phyloP scores from a whole-genome alignment of 2,797 vertebrate genomes.

The Sebastolobus alascanus region DNA sequence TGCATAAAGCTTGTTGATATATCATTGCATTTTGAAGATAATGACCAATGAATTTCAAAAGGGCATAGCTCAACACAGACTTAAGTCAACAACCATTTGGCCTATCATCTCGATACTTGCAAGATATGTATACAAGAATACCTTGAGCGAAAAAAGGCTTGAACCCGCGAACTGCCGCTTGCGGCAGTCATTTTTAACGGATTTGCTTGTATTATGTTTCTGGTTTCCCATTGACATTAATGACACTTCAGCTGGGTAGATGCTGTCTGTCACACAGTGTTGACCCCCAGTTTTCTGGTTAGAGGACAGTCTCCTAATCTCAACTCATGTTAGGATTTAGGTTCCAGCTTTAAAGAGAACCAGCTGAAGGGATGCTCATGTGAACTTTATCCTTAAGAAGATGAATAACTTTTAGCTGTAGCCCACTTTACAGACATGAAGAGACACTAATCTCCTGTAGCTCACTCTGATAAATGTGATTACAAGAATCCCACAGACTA shows the following conservation, averaged over 20 bases:
- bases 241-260: neutral
- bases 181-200: neutral
- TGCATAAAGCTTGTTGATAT: no score
- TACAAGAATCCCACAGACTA: slow-evolving; percentile 46
- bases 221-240: neutral
- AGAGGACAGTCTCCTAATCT: neutral
- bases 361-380: neutral
- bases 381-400: slow-evolving; percentile 16
- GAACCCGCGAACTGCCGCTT: no score
- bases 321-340: neutral
- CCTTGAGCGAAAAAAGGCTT: no score
- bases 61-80: no score
- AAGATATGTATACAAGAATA: no score
- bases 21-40: no score
- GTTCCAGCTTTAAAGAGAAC: slow-evolving; percentile 11
- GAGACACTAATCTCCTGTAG: slow-evolving; percentile 18
- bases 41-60: no score
- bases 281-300: neutral
- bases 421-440: slow-evolving; percentile 29
- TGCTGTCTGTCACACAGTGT: neutral
- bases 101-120: no score
- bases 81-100: no score
- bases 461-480: slow-evolving; percentile 39
- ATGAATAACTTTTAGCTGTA: slow-evolving; percentile 10
- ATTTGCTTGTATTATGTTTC: neutral